A percentile compares a stretch with the other conserved stretches of the same genome.
phyloP scores from a whole-genome alignment of 2,888 invertebrate genomes.

The Orthosia incerta region DNA sequence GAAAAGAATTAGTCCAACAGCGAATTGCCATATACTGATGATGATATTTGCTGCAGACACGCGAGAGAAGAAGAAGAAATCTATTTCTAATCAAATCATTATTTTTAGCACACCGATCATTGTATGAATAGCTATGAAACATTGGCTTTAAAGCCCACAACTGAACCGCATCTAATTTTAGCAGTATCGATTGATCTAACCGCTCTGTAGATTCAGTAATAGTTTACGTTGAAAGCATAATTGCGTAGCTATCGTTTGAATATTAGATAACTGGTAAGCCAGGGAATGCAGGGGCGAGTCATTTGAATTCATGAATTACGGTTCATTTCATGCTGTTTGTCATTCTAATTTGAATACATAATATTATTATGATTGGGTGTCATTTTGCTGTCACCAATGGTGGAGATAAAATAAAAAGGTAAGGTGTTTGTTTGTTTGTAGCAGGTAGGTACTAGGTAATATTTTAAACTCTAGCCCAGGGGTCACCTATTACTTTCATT shows the following conservation, averaged over 20 bases:
- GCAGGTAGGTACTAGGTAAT: no score
- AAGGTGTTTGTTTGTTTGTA: not conserved
- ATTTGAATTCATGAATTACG: constrained; percentile 20
- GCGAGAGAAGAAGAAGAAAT: not conserved
- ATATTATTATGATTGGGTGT: constrained; percentile 2
- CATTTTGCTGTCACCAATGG: not conserved
- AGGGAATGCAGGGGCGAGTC: constrained; percentile 1
- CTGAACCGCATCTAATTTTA: constrained; percentile 39
- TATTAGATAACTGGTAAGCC: constrained; percentile 28
- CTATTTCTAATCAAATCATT: not conserved
- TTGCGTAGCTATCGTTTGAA: constrained; percentile 16
- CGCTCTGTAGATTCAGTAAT: constrained; percentile 30
- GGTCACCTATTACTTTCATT: no score
- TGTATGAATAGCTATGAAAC: constrained; percentile 14
- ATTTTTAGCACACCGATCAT: constrained; percentile 1
- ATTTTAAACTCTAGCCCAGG: no score
- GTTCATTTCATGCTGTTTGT: not conserved
- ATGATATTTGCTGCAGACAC: no score
- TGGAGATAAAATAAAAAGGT: not conserved
- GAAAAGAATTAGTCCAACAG: no score
- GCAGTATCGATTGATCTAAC: constrained; percentile 36
- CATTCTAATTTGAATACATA: not conserved
- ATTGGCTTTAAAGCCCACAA: constrained; percentile 12
- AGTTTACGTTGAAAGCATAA: constrained; percentile 45
- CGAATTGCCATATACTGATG: no score